Evolutionary conservation across 1,140 invertebrate genomes (phyloP).

Genomic region (Anagrus nilaparvatae): DNA sequence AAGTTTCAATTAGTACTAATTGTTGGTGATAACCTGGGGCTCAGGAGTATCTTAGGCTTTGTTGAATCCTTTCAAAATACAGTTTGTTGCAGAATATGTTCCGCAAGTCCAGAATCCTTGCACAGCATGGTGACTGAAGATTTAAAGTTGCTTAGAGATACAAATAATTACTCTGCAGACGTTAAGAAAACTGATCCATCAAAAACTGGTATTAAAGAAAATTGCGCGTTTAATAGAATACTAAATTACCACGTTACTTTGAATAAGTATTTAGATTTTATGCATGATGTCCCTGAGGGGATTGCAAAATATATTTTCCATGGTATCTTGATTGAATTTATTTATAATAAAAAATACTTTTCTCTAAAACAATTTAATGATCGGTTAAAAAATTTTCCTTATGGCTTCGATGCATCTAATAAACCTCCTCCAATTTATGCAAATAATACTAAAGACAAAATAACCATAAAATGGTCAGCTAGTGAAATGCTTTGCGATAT

Average conservation of each 20-base stretch:
- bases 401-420: no score
- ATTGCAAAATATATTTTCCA: no score
- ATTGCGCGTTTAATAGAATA: constrained; percentile 29
- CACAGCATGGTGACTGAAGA: constrained; percentile 9
- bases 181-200: constrained; percentile 2
- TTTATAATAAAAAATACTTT: no score
- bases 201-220: constrained; percentile 27
- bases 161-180: constrained; percentile 14
- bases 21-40: constrained; percentile 16
- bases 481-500: constrained; percentile 12
- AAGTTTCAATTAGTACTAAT: no score
- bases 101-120: constrained; percentile 8
- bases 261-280: constrained; percentile 25
- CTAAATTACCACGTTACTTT: constrained; percentile 30
- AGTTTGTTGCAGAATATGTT: constrained; percentile 16
- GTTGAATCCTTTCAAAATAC: constrained; percentile 13
- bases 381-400: no score
- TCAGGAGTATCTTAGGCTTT: constrained; percentile 18
- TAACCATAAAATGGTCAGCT: constrained; percentile 13
- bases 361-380: no score
- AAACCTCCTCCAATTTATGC: no score
- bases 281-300: no score
- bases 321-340: no score
- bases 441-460: constrained; percentile 5
- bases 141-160: constrained; percentile 11